Conservation (phyloP, 2,113 vertebrate species). For the Perca schrenkii region DNA sequence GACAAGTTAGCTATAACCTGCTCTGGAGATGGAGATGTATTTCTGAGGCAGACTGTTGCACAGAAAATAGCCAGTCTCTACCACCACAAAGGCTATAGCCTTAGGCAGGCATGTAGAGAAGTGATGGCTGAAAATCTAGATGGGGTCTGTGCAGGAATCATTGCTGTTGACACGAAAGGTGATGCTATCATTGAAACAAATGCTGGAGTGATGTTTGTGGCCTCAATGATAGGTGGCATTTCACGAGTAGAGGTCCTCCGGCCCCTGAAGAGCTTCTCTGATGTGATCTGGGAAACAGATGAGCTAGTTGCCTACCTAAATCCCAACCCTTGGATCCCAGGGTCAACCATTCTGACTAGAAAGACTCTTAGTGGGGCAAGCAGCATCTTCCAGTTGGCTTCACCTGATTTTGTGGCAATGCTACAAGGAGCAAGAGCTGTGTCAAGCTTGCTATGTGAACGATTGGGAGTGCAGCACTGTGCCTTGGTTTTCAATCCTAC, state of each 20-base stretch:
- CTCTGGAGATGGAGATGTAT: constrained; percentile 86
- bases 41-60: constrained; percentile 83
- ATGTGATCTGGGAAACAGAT: constrained; percentile 85
- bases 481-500: constrained; percentile 79
- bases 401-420: constrained; percentile 75
- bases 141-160: constrained; percentile 81
- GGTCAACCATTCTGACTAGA: constrained; percentile 80
- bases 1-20: constrained; percentile 82
- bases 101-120: constrained; percentile 81
- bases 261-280: constrained; percentile 65
- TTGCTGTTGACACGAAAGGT: constrained; percentile 80
- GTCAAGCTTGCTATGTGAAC: constrained; percentile 77
- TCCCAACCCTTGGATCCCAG: constrained; percentile 82
- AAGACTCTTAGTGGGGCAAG: constrained; percentile 73
- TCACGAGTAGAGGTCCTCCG: constrained; percentile 79
- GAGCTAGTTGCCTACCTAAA: constrained; percentile 82
- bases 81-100: constrained; percentile 79
- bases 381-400: constrained; percentile 81
- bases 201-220: constrained; percentile 84
- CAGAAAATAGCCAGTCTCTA: constrained; percentile 85
- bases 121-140: constrained; percentile 80
- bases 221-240: constrained; percentile 72
- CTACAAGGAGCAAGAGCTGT: constrained; percentile 78
- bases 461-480: constrained; percentile 81
- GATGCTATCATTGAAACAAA: constrained; percentile 83